Base-by-base conservation (phyloP, 92 coral and sea anemone species). In the Blastomussa wellsi region DNA sequence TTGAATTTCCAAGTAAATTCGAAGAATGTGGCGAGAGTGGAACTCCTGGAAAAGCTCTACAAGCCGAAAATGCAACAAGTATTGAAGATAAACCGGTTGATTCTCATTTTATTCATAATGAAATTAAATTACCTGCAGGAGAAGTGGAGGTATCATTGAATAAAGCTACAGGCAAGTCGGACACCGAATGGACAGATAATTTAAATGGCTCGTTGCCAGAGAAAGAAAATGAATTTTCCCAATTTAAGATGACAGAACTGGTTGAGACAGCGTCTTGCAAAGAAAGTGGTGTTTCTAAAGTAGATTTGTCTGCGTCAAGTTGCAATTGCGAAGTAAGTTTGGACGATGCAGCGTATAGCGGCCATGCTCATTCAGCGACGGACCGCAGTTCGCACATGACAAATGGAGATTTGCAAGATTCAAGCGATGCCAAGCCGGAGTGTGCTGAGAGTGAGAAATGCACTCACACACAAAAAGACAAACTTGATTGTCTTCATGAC, bases 1-100 rank as follows among this genome's bases (percentile, higher is more conserved):
- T 85, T 36, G 74, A 76, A 51, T 84, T 88, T 59, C 82, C 82
- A 16, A 28, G 36, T 16, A 55, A 22, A 47, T 79, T 84, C 31
- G 39, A 26, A 52, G 65, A n/a, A 26, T 77, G 38, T 22, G 31
- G 4, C 11, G 37, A 41, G 32, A 32, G 72, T 47, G 47, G 26
- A 74, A 76, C 28, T 35, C 29, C 66, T 35, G 55, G 20, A 16
- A 48, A 14, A 7, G 36, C 26, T 13, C 4, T 36, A 14, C 53
- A 70, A 68, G 22, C 4, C 33, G 84, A 80, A 49, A 37, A 12
- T 36, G 2, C 26, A 13, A 17, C 13, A 47, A 22, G 13, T 37
- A 26, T 2, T 1, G 60, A 32, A 68, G 83, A 22, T 24, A 31
- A 55, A 12, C 20, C 65, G 19, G 44, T 5, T 36, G 22, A 29